Evolutionary conservation across 2,888 invertebrate genomes (phyloP).

Genomic region (Sesamia inferens): DNA sequence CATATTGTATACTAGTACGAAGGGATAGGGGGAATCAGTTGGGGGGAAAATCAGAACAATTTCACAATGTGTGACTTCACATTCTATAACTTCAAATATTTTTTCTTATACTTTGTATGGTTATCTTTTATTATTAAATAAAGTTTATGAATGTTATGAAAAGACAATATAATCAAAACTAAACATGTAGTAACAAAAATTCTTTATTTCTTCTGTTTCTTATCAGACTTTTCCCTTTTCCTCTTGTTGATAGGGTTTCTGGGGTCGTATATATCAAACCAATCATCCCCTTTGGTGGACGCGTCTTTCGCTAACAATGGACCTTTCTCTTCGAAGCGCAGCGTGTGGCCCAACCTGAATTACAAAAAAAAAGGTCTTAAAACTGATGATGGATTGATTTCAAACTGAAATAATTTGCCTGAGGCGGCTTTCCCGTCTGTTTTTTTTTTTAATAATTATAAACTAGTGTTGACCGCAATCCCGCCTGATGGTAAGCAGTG

Average conservation of each 20-base stretch:
- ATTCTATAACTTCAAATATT: too few species aligned
- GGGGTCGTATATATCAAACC: conserved; percentile 99
- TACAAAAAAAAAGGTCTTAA: conserved; percentile 38
- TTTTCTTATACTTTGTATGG: too few species aligned
- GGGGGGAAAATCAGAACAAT: too few species aligned
- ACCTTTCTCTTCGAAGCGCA: conserved; percentile 92
- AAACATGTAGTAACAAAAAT: conserved; percentile 2
- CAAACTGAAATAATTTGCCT: background rate
- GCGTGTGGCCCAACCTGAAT: conserved; percentile 91
- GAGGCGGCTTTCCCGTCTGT: too few species aligned
- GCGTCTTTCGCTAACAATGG: conserved; percentile 97
- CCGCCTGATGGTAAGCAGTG: too few species aligned
- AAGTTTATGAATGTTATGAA: too few species aligned
- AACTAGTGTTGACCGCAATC: too few species aligned
- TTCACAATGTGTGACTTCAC: too few species aligned
- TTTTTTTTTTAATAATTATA: too few species aligned
- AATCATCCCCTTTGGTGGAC: conserved; percentile 97
- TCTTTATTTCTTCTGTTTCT: conserved; percentile 77
- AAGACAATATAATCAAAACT: background rate
- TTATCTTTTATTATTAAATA: too few species aligned
- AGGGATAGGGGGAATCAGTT: too few species aligned
- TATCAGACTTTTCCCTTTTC: conserved; percentile 91
- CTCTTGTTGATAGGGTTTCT: conserved; percentile 98
- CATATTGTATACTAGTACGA: too few species aligned
- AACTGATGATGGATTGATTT: background rate